Evolutionary conservation across 2,797 vertebrate species (phyloP), one percentile per base, ranked within the genome.

Genomic region (Neomorphus geoffroyi): DNA sequence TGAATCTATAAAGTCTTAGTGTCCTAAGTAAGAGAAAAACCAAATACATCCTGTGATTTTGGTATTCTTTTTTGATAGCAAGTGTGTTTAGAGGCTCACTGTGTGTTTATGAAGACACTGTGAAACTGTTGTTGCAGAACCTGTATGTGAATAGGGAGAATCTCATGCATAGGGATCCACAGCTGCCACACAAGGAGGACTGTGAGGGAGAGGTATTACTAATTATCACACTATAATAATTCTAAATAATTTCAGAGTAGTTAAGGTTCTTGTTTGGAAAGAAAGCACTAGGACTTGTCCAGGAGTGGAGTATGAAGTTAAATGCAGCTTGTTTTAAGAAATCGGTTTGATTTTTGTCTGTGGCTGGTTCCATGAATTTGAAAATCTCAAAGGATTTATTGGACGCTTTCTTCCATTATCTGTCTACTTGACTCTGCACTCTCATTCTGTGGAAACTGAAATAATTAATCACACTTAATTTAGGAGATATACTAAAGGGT

Each of bases 321-420:
- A 18, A 14, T 35, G 35, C 0, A 6, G 24, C 24, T 21, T 50
- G 4, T 77, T 88, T 77, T 57, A 92, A 86, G 56, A 84, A 86
- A 57, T 50, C 13, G 11, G 2, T 58, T 80, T 84, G 10, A 45
- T 58, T 94, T 75, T 85, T 86, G 45, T 57, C 39, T 84, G 32
- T 79, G 35, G 6, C 69, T 88, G 51, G 43, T 80, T 88, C 23
- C 30, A 26, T 57, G 7, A 77, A 81, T 67, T 79, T 86, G 35
- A 73, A 93, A 81, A 82, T 84, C n/a, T 83, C 41, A 75, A n/a
- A 72, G 69, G 39, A 74, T 71, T 80, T 96, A 67, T 24, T 81
- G 62, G 60, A 43, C 18, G 16, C 7, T 79, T 86, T 83, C 48
- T 92, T 86, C 32, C 39, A 26, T 75, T 89, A 51, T 21, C 5